Evolutionary conservation across 2,113 vertebrate species (phyloP).

Genomic region (Anguilla japonica): DNA sequence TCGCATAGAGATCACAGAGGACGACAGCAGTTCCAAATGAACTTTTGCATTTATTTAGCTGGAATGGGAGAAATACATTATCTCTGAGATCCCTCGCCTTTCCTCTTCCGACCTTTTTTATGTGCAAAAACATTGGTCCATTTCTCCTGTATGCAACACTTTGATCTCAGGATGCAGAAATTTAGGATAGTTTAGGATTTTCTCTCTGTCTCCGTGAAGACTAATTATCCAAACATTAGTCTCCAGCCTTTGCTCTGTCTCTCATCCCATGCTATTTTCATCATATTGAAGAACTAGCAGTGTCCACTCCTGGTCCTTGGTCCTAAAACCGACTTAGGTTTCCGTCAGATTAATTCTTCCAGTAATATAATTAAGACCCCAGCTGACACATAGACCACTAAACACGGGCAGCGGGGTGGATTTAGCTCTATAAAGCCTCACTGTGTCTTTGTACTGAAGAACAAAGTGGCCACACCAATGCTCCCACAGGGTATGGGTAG

Average conservation of each 20-base stretch:
- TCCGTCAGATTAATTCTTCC: background rate
- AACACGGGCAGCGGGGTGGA: background rate
- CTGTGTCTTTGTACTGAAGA: background rate
- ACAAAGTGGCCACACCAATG: background rate
- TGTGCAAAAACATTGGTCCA: background rate
- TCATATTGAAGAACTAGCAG: background rate
- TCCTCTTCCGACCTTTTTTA: background rate
- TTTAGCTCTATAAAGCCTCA: background rate
- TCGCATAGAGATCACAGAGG: background rate
- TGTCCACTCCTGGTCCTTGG: background rate
- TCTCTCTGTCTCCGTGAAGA: background rate
- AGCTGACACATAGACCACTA: background rate
- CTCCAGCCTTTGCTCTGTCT: background rate
- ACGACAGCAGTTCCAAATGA: background rate
- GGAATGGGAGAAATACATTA: background rate
- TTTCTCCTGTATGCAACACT: background rate
- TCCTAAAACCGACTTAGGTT: background rate
- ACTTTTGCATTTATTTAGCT: background rate
- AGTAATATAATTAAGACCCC: background rate
- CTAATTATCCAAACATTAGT: background rate
- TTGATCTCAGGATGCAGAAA: background rate
- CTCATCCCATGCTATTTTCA: background rate
- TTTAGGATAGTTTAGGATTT: background rate
- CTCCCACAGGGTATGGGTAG: background rate
- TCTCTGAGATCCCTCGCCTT: background rate